Evolutionary conservation across 2,797 vertebrate species (phyloP), one percentile per base, ranked within the genome.

Genomic region (Poecilia velifera): DNA sequence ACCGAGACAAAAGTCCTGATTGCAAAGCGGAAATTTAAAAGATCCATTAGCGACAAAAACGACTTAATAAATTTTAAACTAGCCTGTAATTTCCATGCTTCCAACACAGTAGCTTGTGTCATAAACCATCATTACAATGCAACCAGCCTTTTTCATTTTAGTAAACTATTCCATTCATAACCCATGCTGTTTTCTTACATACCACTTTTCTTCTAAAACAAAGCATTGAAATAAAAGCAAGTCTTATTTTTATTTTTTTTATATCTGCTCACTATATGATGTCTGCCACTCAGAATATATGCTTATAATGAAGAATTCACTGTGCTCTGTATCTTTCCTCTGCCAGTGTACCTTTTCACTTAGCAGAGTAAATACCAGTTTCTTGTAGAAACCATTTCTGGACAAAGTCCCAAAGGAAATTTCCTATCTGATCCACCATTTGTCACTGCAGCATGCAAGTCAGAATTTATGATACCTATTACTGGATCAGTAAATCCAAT

Each of bases 401-500:
- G 92, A 91, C 91, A 91, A 87, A 87, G 89, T 91, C 91, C 89
- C 90, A 93, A 87, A 91, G 90, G 91, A 94, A 92, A 93, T 93
- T 92, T 92, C 88, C 90, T 91, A 91, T 94, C 88, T 93, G 92
- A 93, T 94, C 89, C 91, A 76, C 87, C 89, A 92, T 94, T 94
- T 92, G 88, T 95, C 92, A 93, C 77, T 85, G 86, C 90, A 85
- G 90, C 85, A 94, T 92, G 91, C 88, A 90, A 91, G 90, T 93
- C 88, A 91, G 83, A 93, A 96, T 94, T 94, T 93, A 95, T 95
- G 91, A 88, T 91, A 90, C 91, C 89, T 94, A 93, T 95, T 94
- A 95, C 91, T 79, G 79, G 86, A 91, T 91, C 88, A 91, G 91
- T 92, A 94, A 93, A 95, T 93, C 87, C 90, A 94, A 91, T 94